Base-by-base conservation (phyloP, 1,140 invertebrate species). In the Vollenhovia emeryi region DNA sequence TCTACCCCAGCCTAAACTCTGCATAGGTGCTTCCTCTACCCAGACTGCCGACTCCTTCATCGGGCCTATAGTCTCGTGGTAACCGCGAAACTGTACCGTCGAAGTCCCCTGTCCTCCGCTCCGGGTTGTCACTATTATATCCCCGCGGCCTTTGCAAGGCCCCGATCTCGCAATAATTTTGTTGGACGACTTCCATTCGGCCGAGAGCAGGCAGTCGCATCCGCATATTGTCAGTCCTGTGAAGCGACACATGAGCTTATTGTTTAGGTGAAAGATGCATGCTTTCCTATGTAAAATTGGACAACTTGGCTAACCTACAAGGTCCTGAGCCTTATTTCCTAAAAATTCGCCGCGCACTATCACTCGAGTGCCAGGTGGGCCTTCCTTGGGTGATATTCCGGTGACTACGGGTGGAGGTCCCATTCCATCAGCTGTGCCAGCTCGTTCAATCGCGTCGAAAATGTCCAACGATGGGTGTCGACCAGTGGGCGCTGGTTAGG, bases 11-110 rank as follows among this genome's bases (percentile, higher is more conserved):
- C 97, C 96, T 55, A 97, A 95, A 84, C 96, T 97, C 74, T 97
- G 96, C 3, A 97, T 95, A 3, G 97, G 96, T 45, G 97, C 97
- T 95, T 99, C 99, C 95, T 99, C 99, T 1, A 99, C 98, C 99
- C 99, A 99, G 11, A 99, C 98, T n/a, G 99, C 98, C 91, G 98
- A 99, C 93, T 99, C 99, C 95, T 99, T 99, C 74, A 99, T 96
- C 2, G 99, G 98, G 0, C 98, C 98, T 94, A 98, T 97, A 2
- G 97, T 97, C 93, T 98, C 98, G 94, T 98, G 96, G 91, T 98
- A 98, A 0, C 97, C 96, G 94, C 98, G 97, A 94, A 99, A 99
- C 90, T 99, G 98, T 5, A 99, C 98, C 24, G 98, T 99, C 66
- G 98, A 99, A 18, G 98, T 97, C 21, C 99, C 99, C 91, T 96